phyloP scores from a whole-genome alignment of 2,888 invertebrate genomes.

The Aproaerema taeniolella region DNA sequence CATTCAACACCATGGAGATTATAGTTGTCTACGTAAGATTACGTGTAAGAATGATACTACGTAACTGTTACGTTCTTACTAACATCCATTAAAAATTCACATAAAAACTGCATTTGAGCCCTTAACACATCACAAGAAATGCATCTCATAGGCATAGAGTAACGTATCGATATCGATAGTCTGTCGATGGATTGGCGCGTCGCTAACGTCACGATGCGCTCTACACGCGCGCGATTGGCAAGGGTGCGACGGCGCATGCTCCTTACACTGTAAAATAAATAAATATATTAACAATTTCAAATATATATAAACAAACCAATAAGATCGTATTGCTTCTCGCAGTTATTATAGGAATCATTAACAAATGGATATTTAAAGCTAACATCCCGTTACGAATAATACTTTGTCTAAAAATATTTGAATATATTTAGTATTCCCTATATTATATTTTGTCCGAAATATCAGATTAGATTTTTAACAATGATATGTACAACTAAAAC shows the following conservation, averaged over 20 bases:
- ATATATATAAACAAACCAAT: constrained; percentile 11
- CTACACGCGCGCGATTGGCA: constrained; percentile 13
- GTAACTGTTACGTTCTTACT: no score
- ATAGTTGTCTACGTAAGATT: constrained; percentile 39
- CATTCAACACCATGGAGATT: constrained; percentile 40
- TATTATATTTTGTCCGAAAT: no score
- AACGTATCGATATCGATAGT: constrained; percentile 22
- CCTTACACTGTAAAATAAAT: constrained; percentile 54
- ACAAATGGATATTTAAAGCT: no score
- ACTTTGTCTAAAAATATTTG: no score
- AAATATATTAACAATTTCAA: constrained; percentile 20
- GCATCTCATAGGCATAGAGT: constrained; percentile 40
- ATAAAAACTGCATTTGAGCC: constrained; percentile 72
- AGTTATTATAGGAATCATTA: constrained; percentile 56
- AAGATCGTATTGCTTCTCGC: constrained; percentile 26
- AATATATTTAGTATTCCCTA: no score
- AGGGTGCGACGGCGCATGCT: constrained; percentile 25
- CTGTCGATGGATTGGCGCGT: no score
- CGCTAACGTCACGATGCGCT: no score
- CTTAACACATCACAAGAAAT: constrained; percentile 54
- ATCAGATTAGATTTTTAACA: no score
- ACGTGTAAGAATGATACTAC: constrained; percentile 33
- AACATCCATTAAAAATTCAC: constrained; percentile 66
- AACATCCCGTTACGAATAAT: no score
- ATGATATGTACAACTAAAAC: no score